These are phyloP conservation scores for Nycteola revayana DNA, from an alignment of 2,888 invertebrate species.

Conservation along the genomic window DNA sequence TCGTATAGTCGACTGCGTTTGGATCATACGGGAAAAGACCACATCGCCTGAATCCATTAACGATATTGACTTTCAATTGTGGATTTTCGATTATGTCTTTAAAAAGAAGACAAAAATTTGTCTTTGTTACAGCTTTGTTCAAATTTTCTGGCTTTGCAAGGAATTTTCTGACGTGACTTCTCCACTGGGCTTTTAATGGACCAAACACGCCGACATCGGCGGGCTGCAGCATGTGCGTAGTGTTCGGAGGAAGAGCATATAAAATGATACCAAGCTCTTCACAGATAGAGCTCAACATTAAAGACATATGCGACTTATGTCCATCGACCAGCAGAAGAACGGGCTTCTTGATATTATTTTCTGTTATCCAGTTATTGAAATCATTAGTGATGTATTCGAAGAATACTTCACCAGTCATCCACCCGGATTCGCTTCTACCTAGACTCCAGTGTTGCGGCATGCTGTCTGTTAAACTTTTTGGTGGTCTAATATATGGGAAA, in stretches of 20 bases:
- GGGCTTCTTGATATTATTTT: conserved; percentile 15
- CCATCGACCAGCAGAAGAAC: conserved; percentile 30
- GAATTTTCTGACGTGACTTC: conserved; percentile 11
- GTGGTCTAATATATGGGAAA: conserved; percentile 15
- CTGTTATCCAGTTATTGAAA: conserved; percentile 16
- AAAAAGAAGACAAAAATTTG: conserved; percentile 11
- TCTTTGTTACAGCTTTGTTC: conserved; percentile 14
- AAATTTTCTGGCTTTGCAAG: conserved; percentile 12
- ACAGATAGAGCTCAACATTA: conserved; percentile 20
- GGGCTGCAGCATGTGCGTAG: too few relatives aligned
- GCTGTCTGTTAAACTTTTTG: conserved; percentile 10
- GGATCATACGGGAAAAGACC: conserved; percentile 20
- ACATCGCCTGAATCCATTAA: conserved; percentile 17
- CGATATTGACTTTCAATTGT: conserved; percentile 8
- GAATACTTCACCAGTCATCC: conserved; percentile 22
- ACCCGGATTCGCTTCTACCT: conserved; percentile 23
- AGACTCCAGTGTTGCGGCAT: conserved; percentile 25
- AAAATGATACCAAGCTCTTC: conserved; percentile 18
- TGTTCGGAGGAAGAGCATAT: conserved; percentile 10
- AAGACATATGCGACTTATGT: conserved; percentile 28
- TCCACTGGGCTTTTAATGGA: conserved; percentile 16
- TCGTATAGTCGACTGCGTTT: conserved; percentile 15
- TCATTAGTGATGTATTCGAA: conserved; percentile 25
- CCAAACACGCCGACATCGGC: conserved; percentile 26
- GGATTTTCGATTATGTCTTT: conserved; percentile 7